Evolutionary conservation across 2,113 vertebrate genomes (phyloP).

Genomic region (Takifugu flavidus): DNA sequence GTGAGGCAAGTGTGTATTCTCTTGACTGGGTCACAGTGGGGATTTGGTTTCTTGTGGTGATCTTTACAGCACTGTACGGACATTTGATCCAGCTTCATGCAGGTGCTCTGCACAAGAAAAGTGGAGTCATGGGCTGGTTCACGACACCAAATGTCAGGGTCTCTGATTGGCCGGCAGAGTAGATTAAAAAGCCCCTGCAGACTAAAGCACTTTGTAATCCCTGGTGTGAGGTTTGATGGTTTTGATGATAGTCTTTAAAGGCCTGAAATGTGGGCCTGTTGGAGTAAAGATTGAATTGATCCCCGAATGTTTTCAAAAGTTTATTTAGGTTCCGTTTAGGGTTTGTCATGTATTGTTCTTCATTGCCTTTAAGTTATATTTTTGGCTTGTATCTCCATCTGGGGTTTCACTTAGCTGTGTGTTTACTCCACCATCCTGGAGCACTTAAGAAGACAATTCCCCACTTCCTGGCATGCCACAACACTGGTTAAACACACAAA

Average conservation of each 20-base stretch:
- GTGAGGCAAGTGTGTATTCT: conserved; percentile 25
- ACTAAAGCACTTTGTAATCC: conserved; percentile 10
- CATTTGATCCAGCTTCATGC: conserved; percentile 40
- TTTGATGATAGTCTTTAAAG: too few species aligned
- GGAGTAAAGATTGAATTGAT: not conserved
- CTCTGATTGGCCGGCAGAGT: conserved; percentile 9
- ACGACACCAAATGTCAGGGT: conserved; percentile 4
- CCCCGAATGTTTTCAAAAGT: conserved; percentile 9
- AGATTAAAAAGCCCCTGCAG: conserved; percentile 34
- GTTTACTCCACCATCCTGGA: conserved; percentile 45
- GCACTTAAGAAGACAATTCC: conserved; percentile 54
- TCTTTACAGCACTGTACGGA: conserved; percentile 38
- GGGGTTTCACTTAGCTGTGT: conserved; percentile 48
- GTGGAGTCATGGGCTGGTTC: conserved; percentile 13
- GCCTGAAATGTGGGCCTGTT: not conserved
- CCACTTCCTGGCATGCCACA: conserved; percentile 61
- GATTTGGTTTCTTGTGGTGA: conserved; percentile 47
- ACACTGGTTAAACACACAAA: conserved; percentile 54
- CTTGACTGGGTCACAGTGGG: conserved; percentile 29
- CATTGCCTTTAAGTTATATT: conserved; percentile 58
- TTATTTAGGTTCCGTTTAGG: conserved; percentile 42
- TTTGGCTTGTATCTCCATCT: conserved; percentile 52
- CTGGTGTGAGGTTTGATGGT: conserved; percentile 18
- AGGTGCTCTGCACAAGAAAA: conserved; percentile 41
- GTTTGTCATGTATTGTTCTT: conserved; percentile 61